A percentile compares a stretch with the other conserved stretches of the same genome.
Conservation (phyloP, 2,888 invertebrate species). For the Cephalotes varians region DNA sequence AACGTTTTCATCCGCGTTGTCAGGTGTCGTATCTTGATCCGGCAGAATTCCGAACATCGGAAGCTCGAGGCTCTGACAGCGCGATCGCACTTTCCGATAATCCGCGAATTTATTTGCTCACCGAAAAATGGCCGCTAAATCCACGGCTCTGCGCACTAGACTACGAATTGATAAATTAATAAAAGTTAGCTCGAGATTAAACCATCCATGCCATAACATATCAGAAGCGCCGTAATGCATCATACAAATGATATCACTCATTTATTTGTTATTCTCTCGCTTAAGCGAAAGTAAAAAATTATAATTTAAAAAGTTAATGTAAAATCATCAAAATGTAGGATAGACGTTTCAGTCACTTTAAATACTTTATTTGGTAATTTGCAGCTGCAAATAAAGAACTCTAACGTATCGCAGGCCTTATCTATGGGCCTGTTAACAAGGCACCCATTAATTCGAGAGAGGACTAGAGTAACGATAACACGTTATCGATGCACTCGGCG, state of each 20-base stretch:
- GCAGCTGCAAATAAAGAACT: background rate
- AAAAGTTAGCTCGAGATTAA: slow-evolving; percentile 30
- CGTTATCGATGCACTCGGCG: slow-evolving; percentile 55
- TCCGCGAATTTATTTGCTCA: slow-evolving; percentile 37
- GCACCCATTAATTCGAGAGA: slow-evolving; percentile 47
- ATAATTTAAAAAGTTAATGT: background rate
- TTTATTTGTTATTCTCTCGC: background rate
- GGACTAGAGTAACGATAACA: slow-evolving; percentile 29
- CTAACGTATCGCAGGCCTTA: background rate
- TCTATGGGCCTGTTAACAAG: slow-evolving; percentile 18
- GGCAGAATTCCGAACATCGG: slow-evolving; percentile 38
- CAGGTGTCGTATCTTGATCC: slow-evolving; percentile 65
- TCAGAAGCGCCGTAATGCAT: background rate
- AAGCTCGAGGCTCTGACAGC: slow-evolving; percentile 22
- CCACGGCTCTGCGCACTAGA: background rate
- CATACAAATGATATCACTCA: background rate
- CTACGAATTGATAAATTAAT: slow-evolving; percentile 22
- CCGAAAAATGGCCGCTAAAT: slow-evolving; percentile 33
- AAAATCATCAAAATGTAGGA: background rate
- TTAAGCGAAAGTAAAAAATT: background rate
- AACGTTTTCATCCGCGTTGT: slow-evolving; percentile 66
- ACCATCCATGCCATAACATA: background rate
- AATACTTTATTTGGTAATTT: background rate
- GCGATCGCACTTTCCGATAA: slow-evolving; percentile 42
- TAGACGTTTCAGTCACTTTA: background rate